phyloP scores from a whole-genome alignment of 2,797 vertebrate genomes.

The Fundulus diaphanus region DNA sequence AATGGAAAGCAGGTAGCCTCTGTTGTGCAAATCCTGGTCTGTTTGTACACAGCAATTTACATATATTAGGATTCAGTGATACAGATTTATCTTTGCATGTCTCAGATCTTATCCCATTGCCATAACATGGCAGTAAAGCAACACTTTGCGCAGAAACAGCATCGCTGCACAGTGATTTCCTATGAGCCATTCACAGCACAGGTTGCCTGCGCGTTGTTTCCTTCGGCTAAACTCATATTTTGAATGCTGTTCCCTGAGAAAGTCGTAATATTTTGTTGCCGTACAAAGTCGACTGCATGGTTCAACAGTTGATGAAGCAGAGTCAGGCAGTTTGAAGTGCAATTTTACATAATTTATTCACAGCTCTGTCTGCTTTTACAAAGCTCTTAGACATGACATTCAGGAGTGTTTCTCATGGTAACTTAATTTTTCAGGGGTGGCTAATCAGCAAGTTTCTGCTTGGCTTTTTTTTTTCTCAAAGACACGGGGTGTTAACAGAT shows the following conservation, averaged over 20 bases:
- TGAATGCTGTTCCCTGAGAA: slow-evolving; percentile 6
- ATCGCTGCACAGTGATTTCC: not conserved
- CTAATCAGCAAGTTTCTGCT: slow-evolving; percentile 60
- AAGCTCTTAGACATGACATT: slow-evolving; percentile 72
- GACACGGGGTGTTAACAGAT: slow-evolving; percentile 34
- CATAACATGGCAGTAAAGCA: slow-evolving; percentile 12
- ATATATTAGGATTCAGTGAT: not conserved
- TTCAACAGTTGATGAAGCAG: slow-evolving; percentile 69
- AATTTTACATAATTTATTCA: slow-evolving; percentile 76
- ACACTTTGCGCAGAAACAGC: slow-evolving; percentile 12
- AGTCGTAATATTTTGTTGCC: slow-evolving; percentile 58
- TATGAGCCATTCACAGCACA: slow-evolving; percentile 1
- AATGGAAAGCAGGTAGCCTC: slow-evolving; percentile 3
- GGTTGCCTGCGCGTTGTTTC: slow-evolving; percentile 6
- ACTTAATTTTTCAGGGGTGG: slow-evolving; percentile 66
- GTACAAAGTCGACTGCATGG: slow-evolving; percentile 57
- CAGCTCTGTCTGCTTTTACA: slow-evolving; percentile 60
- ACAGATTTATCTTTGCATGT: not conserved
- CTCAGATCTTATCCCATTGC: slow-evolving; percentile 4
- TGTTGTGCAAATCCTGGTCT: not conserved
- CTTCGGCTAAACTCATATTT: slow-evolving; percentile 28
- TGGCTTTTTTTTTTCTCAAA: slow-evolving; percentile 25
- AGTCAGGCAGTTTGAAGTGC: slow-evolving; percentile 67
- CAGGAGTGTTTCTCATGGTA: slow-evolving; percentile 61
- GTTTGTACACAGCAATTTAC: not conserved